phyloP scores from a whole-genome alignment of 1,140 invertebrate genomes.

The Brachionus plicatilis region DNA sequence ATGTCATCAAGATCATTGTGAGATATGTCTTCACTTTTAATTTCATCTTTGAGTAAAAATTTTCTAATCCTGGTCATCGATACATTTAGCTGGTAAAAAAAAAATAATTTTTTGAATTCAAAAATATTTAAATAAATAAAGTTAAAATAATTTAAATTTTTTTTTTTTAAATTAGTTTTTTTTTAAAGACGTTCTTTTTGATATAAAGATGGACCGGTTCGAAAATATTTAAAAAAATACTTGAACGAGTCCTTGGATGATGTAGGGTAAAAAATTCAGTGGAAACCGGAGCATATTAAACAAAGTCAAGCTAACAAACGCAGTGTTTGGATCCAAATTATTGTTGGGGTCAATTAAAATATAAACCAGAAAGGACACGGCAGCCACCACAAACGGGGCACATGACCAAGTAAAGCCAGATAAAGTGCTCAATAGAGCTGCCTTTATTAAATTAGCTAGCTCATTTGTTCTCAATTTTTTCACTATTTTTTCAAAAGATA shows the following conservation, averaged over 20 bases:
- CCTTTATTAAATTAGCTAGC: slow-evolving; percentile 54
- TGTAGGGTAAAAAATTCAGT: slow-evolving; percentile 60
- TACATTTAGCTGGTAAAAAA: background rate
- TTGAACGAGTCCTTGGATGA: slow-evolving; percentile 51
- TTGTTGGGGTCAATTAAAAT: slow-evolving; percentile 49
- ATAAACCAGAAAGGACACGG: slow-evolving; percentile 54
- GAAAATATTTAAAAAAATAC: background rate
- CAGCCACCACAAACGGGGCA: slow-evolving; percentile 73
- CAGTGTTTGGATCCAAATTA: slow-evolving; percentile 54
- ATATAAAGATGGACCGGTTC: too few relatives aligned
- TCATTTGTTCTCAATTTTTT: slow-evolving; percentile 53
- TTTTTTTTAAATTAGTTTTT: too few relatives aligned
- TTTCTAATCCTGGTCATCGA: slow-evolving; percentile 18
- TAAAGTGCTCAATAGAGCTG: slow-evolving; percentile 59
- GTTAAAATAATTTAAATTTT: too few relatives aligned
- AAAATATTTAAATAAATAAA: background rate
- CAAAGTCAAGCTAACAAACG: slow-evolving; percentile 89
- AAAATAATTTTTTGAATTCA: background rate
- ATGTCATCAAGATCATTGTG: background rate
- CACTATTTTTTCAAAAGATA: slow-evolving; percentile 57
- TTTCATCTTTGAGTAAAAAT: slow-evolving; percentile 38
- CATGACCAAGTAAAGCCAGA: slow-evolving; percentile 90
- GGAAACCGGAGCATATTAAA: slow-evolving; percentile 96
- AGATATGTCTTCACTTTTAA: slow-evolving; percentile 7
- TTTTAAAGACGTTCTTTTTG: too few relatives aligned